Evolutionary conservation across 2,888 invertebrate species (phyloP).

Genomic region (Endotricha flammealis): DNA sequence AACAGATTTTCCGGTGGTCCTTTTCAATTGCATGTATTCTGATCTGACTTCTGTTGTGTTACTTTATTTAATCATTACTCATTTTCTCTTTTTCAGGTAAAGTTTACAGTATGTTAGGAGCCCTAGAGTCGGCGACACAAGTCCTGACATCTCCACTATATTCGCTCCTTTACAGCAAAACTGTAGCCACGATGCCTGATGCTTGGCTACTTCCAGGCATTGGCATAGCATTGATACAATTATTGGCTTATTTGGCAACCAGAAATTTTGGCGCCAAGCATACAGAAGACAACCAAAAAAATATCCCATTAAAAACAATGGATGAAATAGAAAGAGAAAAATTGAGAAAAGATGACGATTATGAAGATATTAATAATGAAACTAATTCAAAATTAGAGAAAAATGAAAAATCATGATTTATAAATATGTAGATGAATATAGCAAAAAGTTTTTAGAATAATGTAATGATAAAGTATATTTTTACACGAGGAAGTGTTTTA

Average conservation of each 20-base stretch:
- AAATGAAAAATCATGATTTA: constrained; percentile 4
- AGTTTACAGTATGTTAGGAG: constrained; percentile 70
- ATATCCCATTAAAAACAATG: constrained; percentile 14
- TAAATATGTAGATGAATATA: neutral
- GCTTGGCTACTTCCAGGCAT: constrained; percentile 67
- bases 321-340: constrained; percentile 21
- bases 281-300: constrained; percentile 13
- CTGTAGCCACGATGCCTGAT: constrained; percentile 54
- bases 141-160: constrained; percentile 61
- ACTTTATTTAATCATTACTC: neutral
- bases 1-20: too few species aligned
- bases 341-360: constrained; percentile 18
- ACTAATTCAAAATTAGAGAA: constrained; percentile 6
- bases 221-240: constrained; percentile 45
- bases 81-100: constrained; percentile 50
- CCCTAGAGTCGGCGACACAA: constrained; percentile 67
- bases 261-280: constrained; percentile 31
- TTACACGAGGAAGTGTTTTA: neutral
- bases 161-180: constrained; percentile 61
- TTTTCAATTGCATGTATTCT: neutral
- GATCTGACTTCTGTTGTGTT: constrained; percentile 4
- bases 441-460: constrained; percentile 2
- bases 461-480: neutral
- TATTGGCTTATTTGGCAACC: constrained; percentile 49
- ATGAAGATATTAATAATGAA: constrained; percentile 4